Evolutionary conservation across 2,888 invertebrate genomes (phyloP), one percentile per base, ranked within the genome.

Genomic region (Luperina testacea): DNA sequence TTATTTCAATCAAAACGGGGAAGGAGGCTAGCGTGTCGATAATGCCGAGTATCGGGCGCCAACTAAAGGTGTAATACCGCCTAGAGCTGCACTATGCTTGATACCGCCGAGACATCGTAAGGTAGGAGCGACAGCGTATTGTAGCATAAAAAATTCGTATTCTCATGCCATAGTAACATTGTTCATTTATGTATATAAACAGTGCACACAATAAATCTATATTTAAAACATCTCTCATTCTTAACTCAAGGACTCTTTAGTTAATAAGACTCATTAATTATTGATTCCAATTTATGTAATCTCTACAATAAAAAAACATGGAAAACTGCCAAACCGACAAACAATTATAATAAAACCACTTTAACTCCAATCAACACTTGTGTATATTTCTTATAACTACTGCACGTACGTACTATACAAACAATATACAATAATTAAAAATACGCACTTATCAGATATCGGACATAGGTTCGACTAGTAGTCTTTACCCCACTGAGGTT

Each of bases 31-130:
- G 87, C 88, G 86, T 89, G 89, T 88, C 83, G 84, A 85, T 90
- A 87, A 83, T 87, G 72, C 82, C 72, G 83, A 83, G 81, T 83
- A 86, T 81, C 83, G 77, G 71, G 63, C 75, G 73, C 75, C 82
- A 86, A 88, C 82, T 87, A n/a, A 84, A 94, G 93, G 94, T 94
- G 94, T 92, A 91, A 93, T 90, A 91, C 86, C 90, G 92, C 93
- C 93, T 88, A 75, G 83, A 90, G 92, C 81, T 84, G 79, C 65
- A 76, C 81, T 85, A 76, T 69, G 79, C 74, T 82, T 67, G 74
- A 72, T 72, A n/a, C 59, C 45, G 38, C 4, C 11, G 51, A 57
- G 11, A 57, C 11, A 57, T 57, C 48, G 0, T 13, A 74, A 88
- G 76, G 0, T 8, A 76, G 0, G 9, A 72, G 90, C 77, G 81